phyloP scores from a whole-genome alignment of 2,797 vertebrate genomes.

The Gila robusta region DNA sequence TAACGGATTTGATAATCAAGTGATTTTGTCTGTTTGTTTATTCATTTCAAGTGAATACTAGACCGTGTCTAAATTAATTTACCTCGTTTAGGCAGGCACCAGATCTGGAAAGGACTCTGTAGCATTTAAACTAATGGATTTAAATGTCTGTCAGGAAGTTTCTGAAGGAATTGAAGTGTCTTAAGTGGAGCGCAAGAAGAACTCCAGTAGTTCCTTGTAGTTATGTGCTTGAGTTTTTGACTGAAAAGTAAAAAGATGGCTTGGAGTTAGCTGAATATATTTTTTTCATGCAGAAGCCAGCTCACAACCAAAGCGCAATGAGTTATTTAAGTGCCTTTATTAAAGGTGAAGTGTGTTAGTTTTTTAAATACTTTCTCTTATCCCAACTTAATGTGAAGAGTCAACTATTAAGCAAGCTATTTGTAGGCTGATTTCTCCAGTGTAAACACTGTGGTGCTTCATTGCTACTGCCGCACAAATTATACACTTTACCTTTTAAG shows the following conservation, averaged over 20 bases:
- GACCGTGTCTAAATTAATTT: not conserved
- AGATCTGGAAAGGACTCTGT: not conserved
- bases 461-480: not conserved
- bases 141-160: conserved; percentile 12
- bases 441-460: not conserved
- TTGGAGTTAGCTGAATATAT: not conserved
- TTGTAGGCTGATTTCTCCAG: not conserved
- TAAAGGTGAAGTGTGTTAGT: not conserved
- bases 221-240: conserved; percentile 2
- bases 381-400: not conserved
- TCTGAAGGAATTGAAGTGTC: not conserved
- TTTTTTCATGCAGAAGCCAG: not conserved
- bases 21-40: not conserved
- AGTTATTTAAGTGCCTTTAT: not conserved
- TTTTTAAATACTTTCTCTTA: not conserved
- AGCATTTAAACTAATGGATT: not conserved
- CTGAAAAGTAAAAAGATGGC: not conserved
- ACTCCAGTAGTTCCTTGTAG: conserved; percentile 2
- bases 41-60: not conserved
- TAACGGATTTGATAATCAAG: not conserved
- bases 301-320: not conserved
- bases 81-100: not conserved
- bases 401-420: not conserved
- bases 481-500: not conserved
- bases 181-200: not conserved